Evolutionary conservation across 2,797 vertebrate species (phyloP).

Genomic region (Salmo trutta): DNA sequence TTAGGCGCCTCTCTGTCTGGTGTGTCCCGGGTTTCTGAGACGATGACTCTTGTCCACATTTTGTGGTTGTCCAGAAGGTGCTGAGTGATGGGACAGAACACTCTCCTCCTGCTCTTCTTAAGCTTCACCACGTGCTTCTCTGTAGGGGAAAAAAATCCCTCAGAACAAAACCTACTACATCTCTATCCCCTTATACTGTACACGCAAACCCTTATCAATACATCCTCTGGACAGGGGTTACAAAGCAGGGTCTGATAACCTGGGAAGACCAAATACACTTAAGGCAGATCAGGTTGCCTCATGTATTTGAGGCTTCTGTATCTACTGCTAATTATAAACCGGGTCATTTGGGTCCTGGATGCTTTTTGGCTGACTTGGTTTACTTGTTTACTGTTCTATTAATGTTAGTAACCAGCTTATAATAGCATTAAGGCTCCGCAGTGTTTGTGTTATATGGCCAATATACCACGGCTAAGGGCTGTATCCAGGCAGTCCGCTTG

Average conservation of each 20-base stretch:
- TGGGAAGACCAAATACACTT: background rate
- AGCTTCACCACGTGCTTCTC: constrained; percentile 63
- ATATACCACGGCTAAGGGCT: background rate
- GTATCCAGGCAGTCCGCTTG: too few species aligned
- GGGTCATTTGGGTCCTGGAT: background rate
- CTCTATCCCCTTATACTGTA: background rate
- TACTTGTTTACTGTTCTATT: background rate
- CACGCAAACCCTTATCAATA: background rate
- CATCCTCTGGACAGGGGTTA: background rate
- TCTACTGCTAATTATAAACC: background rate
- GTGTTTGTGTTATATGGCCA: background rate
- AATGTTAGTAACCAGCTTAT: too few species aligned
- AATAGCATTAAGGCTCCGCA: too few species aligned
- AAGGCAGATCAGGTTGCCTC: background rate
- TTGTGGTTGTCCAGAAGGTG: constrained; percentile 94
- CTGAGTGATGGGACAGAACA: constrained; percentile 95
- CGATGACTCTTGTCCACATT: constrained; percentile 96
- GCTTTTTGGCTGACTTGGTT: background rate
- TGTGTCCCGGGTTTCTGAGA: constrained; percentile 78
- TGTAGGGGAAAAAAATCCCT: constrained; percentile 26
- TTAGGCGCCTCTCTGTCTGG: constrained; percentile 68
- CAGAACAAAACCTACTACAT: background rate
- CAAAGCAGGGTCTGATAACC: background rate
- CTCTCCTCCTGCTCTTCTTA: constrained; percentile 80
- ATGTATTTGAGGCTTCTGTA: background rate